Percentiles rank a stretch among this genome's conserved stretches.
Conservation (phyloP, 2,888 invertebrate species). For the Drosophila seclusa region DNA sequence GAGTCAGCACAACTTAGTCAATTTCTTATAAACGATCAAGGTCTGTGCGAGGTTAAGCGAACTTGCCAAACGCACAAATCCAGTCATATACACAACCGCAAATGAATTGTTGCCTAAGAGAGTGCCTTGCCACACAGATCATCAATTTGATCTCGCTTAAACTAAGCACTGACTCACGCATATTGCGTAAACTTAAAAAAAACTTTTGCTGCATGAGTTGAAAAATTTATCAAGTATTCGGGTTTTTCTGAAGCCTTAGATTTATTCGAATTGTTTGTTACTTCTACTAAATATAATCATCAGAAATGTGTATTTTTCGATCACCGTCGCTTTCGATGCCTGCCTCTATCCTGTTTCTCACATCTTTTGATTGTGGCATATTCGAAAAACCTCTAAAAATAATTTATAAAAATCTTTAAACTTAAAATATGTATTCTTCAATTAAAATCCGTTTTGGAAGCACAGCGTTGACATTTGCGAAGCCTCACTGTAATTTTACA, state of each 20-base stretch:
- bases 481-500: neutral
- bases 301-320: neutral
- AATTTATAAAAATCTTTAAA: neutral
- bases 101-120: slow-evolving; percentile 36
- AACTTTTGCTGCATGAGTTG: slow-evolving; percentile 5
- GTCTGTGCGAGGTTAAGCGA: slow-evolving; percentile 47
- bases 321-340: neutral
- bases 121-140: slow-evolving; percentile 32
- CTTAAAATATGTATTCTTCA: neutral
- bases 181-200: neutral
- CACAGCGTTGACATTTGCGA: too few relatives aligned
- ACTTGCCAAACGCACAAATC: slow-evolving; percentile 40
- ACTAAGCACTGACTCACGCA: slow-evolving; percentile 48
- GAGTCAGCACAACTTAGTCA: slow-evolving; percentile 53
- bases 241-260: neutral
- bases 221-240: neutral
- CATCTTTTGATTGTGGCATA: neutral
- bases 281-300: neutral
- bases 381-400: neutral
- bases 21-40: slow-evolving; percentile 44
- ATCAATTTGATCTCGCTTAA: slow-evolving; percentile 44
- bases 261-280: neutral
- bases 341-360: neutral
- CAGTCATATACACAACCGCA: slow-evolving; percentile 41
- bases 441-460: too few relatives aligned